Conservation (phyloP, 1,140 invertebrate genomes). For the Delia radicum region DNA sequence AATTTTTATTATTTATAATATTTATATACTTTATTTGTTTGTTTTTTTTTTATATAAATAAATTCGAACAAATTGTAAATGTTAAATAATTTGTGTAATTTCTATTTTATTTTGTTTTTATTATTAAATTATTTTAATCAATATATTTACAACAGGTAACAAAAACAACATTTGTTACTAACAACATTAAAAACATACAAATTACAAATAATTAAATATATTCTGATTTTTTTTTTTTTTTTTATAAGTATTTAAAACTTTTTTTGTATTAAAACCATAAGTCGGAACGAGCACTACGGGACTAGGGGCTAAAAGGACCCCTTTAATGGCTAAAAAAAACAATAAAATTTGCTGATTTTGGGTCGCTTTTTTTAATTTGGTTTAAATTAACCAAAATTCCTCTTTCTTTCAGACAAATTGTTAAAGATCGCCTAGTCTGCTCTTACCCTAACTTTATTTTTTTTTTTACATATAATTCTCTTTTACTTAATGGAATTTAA, state of each 20-base stretch:
- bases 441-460: neutral
- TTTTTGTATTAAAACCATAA: too few species aligned
- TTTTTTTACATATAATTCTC: neutral
- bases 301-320: too few species aligned
- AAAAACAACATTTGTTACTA: conserved; percentile 7
- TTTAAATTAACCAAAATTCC: too few species aligned
- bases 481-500: neutral
- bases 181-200: conserved; percentile 12
- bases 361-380: too few species aligned
- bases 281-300: too few species aligned
- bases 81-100: neutral
- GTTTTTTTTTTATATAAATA: neutral
- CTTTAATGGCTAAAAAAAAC: too few species aligned
- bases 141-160: conserved; percentile 8
- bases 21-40: neutral
- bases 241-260: neutral
- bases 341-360: too few species aligned
- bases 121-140: neutral
- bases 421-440: too few species aligned
- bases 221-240: neutral
- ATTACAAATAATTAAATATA: conserved; percentile 2
- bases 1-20: neutral
- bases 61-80: neutral
- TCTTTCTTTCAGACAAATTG: too few species aligned
- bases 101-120: neutral